These are phyloP conservation scores for Ptychadena robeensis DNA, from an alignment of 2,797 vertebrate genomes.

Conservation along the genomic window DNA sequence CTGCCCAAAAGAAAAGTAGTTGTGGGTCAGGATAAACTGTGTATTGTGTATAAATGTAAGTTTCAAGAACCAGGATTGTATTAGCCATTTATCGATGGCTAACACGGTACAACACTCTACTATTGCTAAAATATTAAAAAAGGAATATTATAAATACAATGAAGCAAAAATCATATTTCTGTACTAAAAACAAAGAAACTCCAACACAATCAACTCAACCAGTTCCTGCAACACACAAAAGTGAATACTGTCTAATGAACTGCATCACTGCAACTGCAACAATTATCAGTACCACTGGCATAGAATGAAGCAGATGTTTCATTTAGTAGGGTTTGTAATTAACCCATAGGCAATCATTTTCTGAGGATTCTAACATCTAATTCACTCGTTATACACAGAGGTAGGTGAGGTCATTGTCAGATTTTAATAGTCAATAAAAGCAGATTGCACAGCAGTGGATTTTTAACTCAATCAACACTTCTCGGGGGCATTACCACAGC, in stretches of 20 bases:
- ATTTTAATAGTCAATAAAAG: constrained; percentile 59
- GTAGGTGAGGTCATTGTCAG: constrained; percentile 55
- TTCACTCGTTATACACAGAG: constrained; percentile 51
- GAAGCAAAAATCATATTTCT: too few relatives aligned
- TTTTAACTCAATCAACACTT: constrained; percentile 37
- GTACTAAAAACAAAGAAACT: too few relatives aligned
- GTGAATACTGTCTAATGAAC: constrained; percentile 47
- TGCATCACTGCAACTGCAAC: constrained; percentile 37
- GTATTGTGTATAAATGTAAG: too few relatives aligned
- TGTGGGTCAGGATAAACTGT: too few relatives aligned
- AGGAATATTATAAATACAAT: too few relatives aligned
- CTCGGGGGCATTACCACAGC: constrained; percentile 47
- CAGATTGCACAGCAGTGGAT: constrained; percentile 54
- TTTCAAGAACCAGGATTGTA: too few relatives aligned
- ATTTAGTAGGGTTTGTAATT: constrained; percentile 58
- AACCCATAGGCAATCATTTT: constrained; percentile 59
- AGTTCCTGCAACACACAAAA: constrained; percentile 22
- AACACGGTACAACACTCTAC: too few relatives aligned
- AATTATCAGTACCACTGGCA: constrained; percentile 51
- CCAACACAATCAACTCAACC: too few relatives aligned
- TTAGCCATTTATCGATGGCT: too few relatives aligned
- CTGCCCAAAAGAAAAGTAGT: too few relatives aligned
- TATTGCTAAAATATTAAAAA: too few relatives aligned
- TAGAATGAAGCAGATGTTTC: constrained; percentile 58
- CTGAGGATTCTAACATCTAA: constrained; percentile 43